A percentile compares a stretch with the other conserved stretches of the same genome.
Conservation (phyloP, 1,140 invertebrate genomes). For the Leucophenga varia region DNA sequence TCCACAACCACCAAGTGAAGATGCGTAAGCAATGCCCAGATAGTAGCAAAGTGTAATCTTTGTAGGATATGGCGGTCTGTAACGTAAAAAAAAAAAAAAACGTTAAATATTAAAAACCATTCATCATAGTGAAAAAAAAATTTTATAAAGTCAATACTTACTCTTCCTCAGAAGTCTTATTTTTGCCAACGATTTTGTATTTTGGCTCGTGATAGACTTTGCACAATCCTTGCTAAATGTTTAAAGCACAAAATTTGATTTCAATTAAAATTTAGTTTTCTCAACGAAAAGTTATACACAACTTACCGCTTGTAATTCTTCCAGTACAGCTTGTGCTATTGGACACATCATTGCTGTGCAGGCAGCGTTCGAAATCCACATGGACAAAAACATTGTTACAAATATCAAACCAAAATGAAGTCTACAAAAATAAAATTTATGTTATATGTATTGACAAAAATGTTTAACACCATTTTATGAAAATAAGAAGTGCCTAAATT, state of each 20-base stretch:
- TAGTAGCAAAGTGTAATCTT: slow-evolving; percentile 71
- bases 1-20: slow-evolving; percentile 79
- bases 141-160: no score
- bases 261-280: neutral
- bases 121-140: no score
- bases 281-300: no score
- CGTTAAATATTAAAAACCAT: neutral
- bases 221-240: slow-evolving; percentile 63
- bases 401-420: slow-evolving; percentile 74
- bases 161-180: slow-evolving; percentile 55
- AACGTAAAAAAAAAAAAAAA: neutral
- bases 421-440: slow-evolving; percentile 50
- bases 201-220: slow-evolving; percentile 62
- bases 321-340: slow-evolving; percentile 74
- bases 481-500: no score
- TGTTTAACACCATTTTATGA: no score
- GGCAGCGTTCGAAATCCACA: slow-evolving; percentile 86
- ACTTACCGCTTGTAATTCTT: slow-evolving; percentile 68
- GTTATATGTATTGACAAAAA: neutral
- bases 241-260: neutral
- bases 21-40: slow-evolving; percentile 78
- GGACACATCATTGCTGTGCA: slow-evolving; percentile 85
- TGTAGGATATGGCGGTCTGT: slow-evolving; percentile 61
- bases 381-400: slow-evolving; percentile 78
- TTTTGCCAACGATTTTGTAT: slow-evolving; percentile 56